Conservation (phyloP, 2,888 invertebrate genomes). For the Mythimna loreyi region DNA sequence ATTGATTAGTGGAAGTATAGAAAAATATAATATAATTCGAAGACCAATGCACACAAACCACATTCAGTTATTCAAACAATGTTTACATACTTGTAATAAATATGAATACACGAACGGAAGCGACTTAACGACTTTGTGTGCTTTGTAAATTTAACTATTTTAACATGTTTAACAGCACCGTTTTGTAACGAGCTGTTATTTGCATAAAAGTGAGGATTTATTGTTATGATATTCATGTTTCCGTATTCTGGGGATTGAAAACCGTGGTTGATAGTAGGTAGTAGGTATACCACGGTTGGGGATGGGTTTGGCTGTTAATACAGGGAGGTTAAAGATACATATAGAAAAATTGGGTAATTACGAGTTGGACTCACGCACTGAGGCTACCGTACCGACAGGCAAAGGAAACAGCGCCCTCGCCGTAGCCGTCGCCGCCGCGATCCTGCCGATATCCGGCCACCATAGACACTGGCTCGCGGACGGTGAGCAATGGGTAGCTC, state of each 20-base stretch:
- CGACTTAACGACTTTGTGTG: slow-evolving; percentile 51
- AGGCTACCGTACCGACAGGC: no score
- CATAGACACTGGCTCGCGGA: no score
- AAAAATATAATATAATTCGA: slow-evolving; percentile 6
- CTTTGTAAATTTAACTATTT: slow-evolving; percentile 58
- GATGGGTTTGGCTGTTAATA: slow-evolving; percentile 1
- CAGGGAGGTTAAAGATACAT: no score
- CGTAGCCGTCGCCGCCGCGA: no score
- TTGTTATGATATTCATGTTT: slow-evolving; percentile 54
- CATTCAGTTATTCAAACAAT: slow-evolving; percentile 47
- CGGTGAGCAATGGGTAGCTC: no score
- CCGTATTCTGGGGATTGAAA: slow-evolving; percentile 21
- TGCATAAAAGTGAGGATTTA: slow-evolving; percentile 59
- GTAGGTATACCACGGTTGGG: background rate
- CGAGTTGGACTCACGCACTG: no score
- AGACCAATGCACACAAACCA: slow-evolving; percentile 6
- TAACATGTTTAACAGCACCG: slow-evolving; percentile 47
- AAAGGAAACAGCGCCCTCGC: no score
- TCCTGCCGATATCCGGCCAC: no score
- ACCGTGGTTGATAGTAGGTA: slow-evolving; percentile 6
- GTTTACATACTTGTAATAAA: slow-evolving; percentile 46
- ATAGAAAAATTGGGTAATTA: no score
- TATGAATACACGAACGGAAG: slow-evolving; percentile 54
- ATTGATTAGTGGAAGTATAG: no score
- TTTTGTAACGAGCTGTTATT: slow-evolving; percentile 54